These are phyloP conservation scores for Drosophila incognita DNA, from an alignment of 2,888 invertebrate species.

Conservation along the genomic window DNA sequence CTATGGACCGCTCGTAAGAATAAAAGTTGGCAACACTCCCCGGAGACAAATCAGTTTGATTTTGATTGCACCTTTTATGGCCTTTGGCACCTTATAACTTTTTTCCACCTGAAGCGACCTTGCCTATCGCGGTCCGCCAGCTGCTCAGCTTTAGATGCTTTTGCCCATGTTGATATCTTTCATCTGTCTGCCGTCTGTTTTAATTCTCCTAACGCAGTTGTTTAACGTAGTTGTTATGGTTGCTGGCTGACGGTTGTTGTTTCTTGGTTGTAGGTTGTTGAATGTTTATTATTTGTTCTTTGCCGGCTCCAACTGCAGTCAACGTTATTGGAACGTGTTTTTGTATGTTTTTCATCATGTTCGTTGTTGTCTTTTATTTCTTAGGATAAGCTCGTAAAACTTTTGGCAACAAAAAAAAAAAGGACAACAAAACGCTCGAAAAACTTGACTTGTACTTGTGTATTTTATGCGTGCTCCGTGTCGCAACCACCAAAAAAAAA, in stretches of 20 bases:
- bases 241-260: constrained; percentile 6
- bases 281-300: constrained; percentile 8
- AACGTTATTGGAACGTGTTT: constrained; percentile 60
- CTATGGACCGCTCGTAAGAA: constrained; percentile 65
- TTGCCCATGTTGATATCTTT: constrained; percentile 28
- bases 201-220: constrained; percentile 45
- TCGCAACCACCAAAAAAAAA: constrained; percentile 16
- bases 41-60: constrained; percentile 80
- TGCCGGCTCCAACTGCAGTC: constrained; percentile 42
- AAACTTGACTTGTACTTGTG: constrained; percentile 59
- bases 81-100: constrained; percentile 80
- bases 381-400: constrained; percentile 73
- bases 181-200: constrained; percentile 29
- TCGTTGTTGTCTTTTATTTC: constrained; percentile 44
- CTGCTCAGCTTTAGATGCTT: constrained; percentile 24
- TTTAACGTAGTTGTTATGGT: constrained; percentile 38
- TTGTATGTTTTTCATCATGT: constrained; percentile 63
- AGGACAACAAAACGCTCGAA: constrained; percentile 11
- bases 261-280: constrained; percentile 25
- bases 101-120: constrained; percentile 32
- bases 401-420: constrained; percentile 49
- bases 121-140: constrained; percentile 24
- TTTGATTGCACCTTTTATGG: constrained; percentile 80
- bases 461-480: constrained; percentile 69
- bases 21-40: constrained; percentile 78